Evolutionary conservation across 2,113 vertebrate species (phyloP).

Genomic region (Antennarius striatus): DNA sequence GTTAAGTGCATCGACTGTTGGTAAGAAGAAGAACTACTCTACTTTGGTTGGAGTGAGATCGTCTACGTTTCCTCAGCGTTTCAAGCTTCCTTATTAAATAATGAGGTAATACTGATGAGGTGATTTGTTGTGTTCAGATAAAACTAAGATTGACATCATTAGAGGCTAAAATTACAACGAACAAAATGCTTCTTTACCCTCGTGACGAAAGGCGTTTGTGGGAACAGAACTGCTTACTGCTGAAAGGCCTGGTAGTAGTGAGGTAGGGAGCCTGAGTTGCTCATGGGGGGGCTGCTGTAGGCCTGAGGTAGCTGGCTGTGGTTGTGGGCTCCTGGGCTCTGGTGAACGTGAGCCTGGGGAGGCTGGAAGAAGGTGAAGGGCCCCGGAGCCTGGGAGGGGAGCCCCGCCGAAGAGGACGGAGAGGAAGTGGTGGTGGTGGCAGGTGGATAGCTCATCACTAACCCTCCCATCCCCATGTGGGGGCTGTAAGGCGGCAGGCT

Average conservation of each 20-base stretch:
- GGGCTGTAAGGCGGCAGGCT: constrained; percentile 91
- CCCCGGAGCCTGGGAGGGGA: constrained; percentile 87
- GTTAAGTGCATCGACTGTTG: constrained; percentile 53
- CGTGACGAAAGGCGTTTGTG: constrained; percentile 25
- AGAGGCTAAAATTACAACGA: constrained; percentile 48
- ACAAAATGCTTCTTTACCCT: constrained; percentile 40
- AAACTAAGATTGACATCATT: constrained; percentile 46
- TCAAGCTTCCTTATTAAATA: constrained; percentile 63
- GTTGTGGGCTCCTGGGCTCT: constrained; percentile 65
- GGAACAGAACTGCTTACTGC: constrained; percentile 64
- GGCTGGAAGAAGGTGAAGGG: constrained; percentile 80
- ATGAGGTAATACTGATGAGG: constrained; percentile 80
- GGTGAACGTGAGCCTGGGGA: constrained; percentile 65
- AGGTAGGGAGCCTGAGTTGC: constrained; percentile 90
- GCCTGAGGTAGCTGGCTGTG: constrained; percentile 90
- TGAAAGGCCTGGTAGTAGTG: constrained; percentile 98
- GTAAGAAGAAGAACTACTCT: constrained; percentile 35
- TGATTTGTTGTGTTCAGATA: constrained; percentile 70
- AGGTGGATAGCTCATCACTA: constrained; percentile 91
- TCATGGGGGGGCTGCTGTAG: constrained; percentile 88
- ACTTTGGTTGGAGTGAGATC: constrained; percentile 61
- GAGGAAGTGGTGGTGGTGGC: constrained; percentile 65
- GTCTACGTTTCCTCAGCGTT: constrained; percentile 34
- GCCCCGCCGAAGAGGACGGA: constrained; percentile 67
- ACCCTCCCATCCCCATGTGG: constrained; percentile 86